Evolutionary conservation across 2,888 invertebrate genomes (phyloP).

Genomic region (Galeruca laticollis): DNA sequence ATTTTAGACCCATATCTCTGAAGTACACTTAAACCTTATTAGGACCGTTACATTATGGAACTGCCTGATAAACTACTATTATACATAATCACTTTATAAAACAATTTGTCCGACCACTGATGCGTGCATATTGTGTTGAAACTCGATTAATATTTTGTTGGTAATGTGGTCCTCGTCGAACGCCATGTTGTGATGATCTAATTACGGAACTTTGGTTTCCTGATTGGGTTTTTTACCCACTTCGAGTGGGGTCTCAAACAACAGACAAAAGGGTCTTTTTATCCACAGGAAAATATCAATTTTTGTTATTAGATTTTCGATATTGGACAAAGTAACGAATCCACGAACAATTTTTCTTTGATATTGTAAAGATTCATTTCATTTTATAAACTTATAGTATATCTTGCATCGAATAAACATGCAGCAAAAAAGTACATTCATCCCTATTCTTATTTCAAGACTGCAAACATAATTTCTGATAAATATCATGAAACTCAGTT

Average conservation of each 20-base stretch:
- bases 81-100: conserved; percentile 84
- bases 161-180: conserved; percentile 57
- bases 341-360: too few relatives aligned
- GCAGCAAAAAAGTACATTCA: too few relatives aligned
- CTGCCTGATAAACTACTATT: conserved; percentile 67
- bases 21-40: conserved; percentile 60
- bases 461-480: too few relatives aligned
- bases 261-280: neutral
- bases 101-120: conserved; percentile 82
- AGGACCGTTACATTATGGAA: conserved; percentile 60
- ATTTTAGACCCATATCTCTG: conserved; percentile 53
- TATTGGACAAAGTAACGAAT: neutral
- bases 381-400: too few relatives aligned
- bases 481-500: too few relatives aligned
- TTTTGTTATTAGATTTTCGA: conserved; percentile 6
- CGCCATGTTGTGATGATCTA: conserved; percentile 56
- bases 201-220: conserved; percentile 46
- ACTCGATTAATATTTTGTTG: conserved; percentile 68
- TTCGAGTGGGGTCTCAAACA: conserved; percentile 3
- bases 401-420: too few relatives aligned
- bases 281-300: neutral
- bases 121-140: conserved; percentile 73
- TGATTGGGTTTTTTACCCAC: conserved; percentile 34
- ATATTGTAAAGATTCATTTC: too few relatives aligned
- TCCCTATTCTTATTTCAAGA: too few relatives aligned